Evolutionary conservation across 2,888 invertebrate genomes (phyloP).

Genomic region (Nomada goodeniana): DNA sequence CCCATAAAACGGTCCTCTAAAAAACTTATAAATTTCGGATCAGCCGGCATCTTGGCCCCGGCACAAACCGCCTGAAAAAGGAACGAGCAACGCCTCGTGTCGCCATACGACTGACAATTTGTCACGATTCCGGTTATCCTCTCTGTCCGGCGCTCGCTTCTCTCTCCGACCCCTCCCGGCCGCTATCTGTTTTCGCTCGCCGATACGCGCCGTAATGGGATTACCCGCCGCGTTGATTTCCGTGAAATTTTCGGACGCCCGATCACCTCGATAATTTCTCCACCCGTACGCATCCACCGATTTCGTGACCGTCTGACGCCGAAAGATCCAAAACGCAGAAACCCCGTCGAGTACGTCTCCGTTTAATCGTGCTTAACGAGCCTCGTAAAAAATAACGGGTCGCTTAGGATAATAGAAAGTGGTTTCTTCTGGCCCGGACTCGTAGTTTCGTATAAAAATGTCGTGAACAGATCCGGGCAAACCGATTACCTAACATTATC

Average conservation of each 20-base stretch:
- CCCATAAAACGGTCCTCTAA: constrained; percentile 33
- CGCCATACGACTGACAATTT: constrained; percentile 45
- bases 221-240: constrained; percentile 18
- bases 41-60: not conserved
- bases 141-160: not conserved
- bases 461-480: too few relatives aligned
- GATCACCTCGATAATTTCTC: not conserved
- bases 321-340: too few relatives aligned
- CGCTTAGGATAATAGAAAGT: too few relatives aligned
- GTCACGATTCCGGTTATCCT: constrained; percentile 44
- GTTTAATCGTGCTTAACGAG: too few relatives aligned
- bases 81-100: constrained; percentile 2
- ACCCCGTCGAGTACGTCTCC: too few relatives aligned
- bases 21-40: constrained; percentile 49
- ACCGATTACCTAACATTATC: too few relatives aligned
- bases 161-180: not conserved
- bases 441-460: too few relatives aligned
- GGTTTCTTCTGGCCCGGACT: too few relatives aligned
- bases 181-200: constrained; percentile 2
- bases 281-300: not conserved
- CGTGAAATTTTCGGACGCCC: constrained; percentile 13
- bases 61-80: not conserved
- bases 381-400: too few relatives aligned
- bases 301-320: not conserved
- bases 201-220: constrained; percentile 12